Conservation (phyloP, 2,888 invertebrate genomes). For the Blastobasis lacticolella region DNA sequence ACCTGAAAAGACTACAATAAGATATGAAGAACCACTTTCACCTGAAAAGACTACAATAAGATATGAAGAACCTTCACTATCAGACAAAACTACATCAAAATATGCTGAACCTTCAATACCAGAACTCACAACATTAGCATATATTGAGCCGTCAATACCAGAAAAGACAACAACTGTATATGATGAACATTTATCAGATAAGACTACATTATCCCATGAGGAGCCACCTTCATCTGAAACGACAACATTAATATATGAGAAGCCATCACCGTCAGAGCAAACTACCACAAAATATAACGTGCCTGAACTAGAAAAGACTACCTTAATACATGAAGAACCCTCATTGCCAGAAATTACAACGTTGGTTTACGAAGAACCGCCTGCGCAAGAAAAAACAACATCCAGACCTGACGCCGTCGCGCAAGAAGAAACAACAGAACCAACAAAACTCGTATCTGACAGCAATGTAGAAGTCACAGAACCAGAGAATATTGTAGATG, state of each 20-base stretch:
- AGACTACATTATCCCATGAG: not conserved
- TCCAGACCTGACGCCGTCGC: no score
- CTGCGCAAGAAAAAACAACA: no score
- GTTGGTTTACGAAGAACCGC: no score
- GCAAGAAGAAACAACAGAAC: not conserved
- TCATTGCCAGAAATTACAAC: no score
- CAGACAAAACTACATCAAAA: not conserved
- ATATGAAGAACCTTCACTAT: not conserved
- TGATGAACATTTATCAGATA: not conserved
- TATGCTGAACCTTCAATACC: conserved; percentile 2
- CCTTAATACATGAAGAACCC: no score
- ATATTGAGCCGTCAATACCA: conserved; percentile 2
- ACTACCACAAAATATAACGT: no score
- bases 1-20: not conserved
- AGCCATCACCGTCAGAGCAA: not conserved
- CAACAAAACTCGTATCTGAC: not conserved
- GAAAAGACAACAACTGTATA: conserved; percentile 3
- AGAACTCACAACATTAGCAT: not conserved
- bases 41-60: not conserved
- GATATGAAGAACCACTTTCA: not conserved
- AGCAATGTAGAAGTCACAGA: no score
- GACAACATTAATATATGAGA: conserved; percentile 8
- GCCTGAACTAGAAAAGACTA: no score
- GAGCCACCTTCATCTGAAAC: conserved; percentile 1
- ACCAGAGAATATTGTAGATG: not conserved